Conservation (phyloP, 2,888 invertebrate genomes). For the Ctenicera cuprea region DNA sequence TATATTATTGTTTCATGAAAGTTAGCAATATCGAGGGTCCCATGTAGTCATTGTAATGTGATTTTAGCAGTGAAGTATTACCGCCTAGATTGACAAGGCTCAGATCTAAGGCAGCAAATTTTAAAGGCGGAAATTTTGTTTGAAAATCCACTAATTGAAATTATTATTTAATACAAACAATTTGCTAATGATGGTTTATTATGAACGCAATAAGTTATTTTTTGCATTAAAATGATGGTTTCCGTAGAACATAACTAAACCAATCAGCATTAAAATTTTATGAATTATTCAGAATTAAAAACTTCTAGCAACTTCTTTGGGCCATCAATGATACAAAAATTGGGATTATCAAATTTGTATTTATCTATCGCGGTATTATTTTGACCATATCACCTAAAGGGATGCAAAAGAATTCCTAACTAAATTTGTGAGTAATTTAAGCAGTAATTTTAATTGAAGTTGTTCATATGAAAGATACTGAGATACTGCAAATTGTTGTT, state of each 20-base stretch:
- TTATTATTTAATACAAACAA: too few relatives aligned
- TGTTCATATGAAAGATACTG: conserved; percentile 16
- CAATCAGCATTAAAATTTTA: too few relatives aligned
- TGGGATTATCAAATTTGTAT: conserved; percentile 16
- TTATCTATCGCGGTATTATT: conserved; percentile 5
- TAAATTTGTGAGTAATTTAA: neutral
- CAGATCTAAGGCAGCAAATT: too few relatives aligned
- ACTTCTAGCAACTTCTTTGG: conserved; percentile 1
- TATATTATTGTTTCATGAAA: conserved; percentile 94
- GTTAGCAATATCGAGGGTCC: conserved; percentile 90
- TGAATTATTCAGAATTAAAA: too few relatives aligned
- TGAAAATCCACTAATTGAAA: too few relatives aligned
- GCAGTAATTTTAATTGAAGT: conserved; percentile 6
- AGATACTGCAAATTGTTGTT: conserved; percentile 19
- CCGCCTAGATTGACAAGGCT: too few relatives aligned
- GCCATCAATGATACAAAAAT: neutral
- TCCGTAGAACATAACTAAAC: too few relatives aligned
- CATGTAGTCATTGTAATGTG: conserved; percentile 75
- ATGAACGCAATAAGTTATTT: too few relatives aligned
- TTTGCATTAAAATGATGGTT: too few relatives aligned
- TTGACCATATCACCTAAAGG: neutral
- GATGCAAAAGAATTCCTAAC: neutral
- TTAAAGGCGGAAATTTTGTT: too few relatives aligned
- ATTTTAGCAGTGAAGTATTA: too few relatives aligned
- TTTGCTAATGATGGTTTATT: too few relatives aligned